Percentiles rank a stretch among this genome's conserved stretches.
These are phyloP conservation scores for Sympetrum striolatum DNA, from an alignment of 2,888 invertebrate species.

Conservation along the genomic window DNA sequence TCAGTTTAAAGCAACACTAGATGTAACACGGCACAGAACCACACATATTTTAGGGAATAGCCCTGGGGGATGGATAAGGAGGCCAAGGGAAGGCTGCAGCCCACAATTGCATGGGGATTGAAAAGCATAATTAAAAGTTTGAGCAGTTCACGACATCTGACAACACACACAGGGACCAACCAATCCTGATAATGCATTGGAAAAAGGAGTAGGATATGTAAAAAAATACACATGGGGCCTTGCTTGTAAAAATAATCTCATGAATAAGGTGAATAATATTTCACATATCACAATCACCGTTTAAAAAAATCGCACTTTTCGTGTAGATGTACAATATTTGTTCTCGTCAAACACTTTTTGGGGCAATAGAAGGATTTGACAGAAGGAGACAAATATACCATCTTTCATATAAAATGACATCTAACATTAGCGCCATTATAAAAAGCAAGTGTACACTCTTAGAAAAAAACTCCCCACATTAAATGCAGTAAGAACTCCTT, in stretches of 20 bases:
- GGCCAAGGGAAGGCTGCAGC: constrained; percentile 17
- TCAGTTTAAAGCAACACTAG: constrained; percentile 43
- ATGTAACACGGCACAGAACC: constrained; percentile 38
- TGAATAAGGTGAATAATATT: constrained; percentile 20
- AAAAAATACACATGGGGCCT: constrained; percentile 24
- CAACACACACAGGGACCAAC: constrained; percentile 27
- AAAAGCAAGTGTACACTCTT: constrained; percentile 21
- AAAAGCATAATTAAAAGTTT: constrained; percentile 20
- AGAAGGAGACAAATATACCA: constrained; percentile 4
- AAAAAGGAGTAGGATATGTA: constrained; percentile 32
- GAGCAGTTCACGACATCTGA: constrained; percentile 35
- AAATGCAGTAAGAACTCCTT: constrained; percentile 13
- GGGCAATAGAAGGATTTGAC: neutral
- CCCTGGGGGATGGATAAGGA: constrained; percentile 12
- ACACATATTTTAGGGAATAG: constrained; percentile 36
- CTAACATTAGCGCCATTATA: constrained; percentile 29
- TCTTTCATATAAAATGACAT: constrained; percentile 21
- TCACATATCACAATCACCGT: constrained; percentile 25
- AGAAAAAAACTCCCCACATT: constrained; percentile 1
- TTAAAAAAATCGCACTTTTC: constrained; percentile 29
- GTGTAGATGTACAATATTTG: constrained; percentile 7
- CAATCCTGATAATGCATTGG: constrained; percentile 19
- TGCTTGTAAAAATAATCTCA: constrained; percentile 32
- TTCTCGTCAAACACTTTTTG: neutral
- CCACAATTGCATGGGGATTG: neutral